Percentiles rank a stretch among this genome's conserved stretches.
Conservation (phyloP, 2,113 vertebrate genomes). For the Myiozetetes cayanensis region DNA sequence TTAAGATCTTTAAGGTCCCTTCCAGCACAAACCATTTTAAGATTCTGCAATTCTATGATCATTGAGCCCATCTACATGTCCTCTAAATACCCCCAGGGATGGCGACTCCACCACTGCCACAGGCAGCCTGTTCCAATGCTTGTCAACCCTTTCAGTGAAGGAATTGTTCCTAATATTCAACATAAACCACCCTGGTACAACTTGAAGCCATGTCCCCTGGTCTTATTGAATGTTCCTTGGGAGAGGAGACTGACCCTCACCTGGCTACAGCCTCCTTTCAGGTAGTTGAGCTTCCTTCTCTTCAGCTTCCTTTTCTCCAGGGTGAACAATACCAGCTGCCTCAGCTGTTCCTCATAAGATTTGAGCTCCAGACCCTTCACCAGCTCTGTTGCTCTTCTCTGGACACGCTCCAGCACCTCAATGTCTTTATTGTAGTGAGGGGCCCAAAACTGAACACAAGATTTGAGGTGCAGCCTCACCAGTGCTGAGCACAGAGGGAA, state of each 20-base stretch:
- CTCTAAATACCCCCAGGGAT: neutral
- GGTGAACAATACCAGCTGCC: neutral
- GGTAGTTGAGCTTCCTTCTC: neutral
- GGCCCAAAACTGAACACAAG: neutral
- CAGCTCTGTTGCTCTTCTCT: neutral
- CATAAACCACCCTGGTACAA: neutral
- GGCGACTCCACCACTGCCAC: neutral
- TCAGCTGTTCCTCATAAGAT: neutral
- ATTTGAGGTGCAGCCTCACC: neutral
- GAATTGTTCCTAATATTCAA: neutral
- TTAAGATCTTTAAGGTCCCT: neutral
- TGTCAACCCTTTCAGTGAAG: neutral
- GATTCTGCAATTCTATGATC: neutral
- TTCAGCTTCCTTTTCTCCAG: neutral
- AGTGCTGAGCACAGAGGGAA: neutral
- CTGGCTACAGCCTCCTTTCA: rapidly evolving
- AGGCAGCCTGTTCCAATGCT: neutral
- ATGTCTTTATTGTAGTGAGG: neutral
- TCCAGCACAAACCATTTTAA: neutral
- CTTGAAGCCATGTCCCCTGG: neutral
- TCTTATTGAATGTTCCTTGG: rapidly evolving
- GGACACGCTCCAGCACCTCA: neutral
- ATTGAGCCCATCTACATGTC: neutral
- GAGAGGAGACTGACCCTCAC: neutral
- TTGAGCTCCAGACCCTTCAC: neutral